These are phyloP conservation scores for Dasysyrphus albostriatus DNA, from an alignment of 2,888 invertebrate genomes.

Conservation along the genomic window DNA sequence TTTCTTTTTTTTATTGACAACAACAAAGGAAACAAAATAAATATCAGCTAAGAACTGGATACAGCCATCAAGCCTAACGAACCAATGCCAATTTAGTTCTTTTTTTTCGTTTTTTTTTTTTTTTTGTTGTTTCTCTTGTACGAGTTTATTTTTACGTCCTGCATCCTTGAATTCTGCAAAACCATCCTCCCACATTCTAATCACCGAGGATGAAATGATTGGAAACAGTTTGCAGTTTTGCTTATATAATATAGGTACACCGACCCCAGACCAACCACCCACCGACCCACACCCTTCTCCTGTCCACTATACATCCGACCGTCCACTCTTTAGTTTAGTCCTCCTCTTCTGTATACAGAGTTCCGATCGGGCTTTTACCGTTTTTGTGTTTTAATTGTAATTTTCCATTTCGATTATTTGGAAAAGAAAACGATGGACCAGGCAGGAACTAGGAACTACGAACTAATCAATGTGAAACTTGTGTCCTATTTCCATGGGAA, in stretches of 20 bases:
- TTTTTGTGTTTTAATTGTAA: conserved; percentile 74
- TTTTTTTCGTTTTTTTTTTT: conserved; percentile 17
- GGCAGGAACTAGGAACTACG: conserved; percentile 30
- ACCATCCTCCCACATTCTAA: conserved; percentile 55
- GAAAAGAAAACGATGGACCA: conserved; percentile 67
- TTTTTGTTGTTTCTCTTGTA: background rate
- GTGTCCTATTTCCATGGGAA: conserved; percentile 67
- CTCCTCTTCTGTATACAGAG: conserved; percentile 1
- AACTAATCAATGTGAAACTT: conserved; percentile 72
- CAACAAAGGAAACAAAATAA: conserved; percentile 16
- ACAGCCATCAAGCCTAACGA: conserved; percentile 72
- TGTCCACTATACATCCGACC: background rate
- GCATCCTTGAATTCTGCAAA: conserved; percentile 53
- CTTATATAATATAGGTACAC: conserved; percentile 37
- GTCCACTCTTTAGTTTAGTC: background rate
- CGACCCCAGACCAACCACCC: background rate
- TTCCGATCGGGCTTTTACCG: conserved; percentile 20
- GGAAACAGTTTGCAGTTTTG: conserved; percentile 70
- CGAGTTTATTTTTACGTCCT: conserved; percentile 38
- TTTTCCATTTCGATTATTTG: conserved; percentile 76
- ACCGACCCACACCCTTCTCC: background rate
- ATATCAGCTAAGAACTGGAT: conserved; percentile 49
- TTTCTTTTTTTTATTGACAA: background rate
- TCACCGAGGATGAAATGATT: conserved; percentile 75
- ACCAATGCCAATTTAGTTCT: conserved; percentile 60